These are phyloP conservation scores for Karalla daura DNA, from an alignment of 2,797 vertebrate species.

Conservation along the genomic window DNA sequence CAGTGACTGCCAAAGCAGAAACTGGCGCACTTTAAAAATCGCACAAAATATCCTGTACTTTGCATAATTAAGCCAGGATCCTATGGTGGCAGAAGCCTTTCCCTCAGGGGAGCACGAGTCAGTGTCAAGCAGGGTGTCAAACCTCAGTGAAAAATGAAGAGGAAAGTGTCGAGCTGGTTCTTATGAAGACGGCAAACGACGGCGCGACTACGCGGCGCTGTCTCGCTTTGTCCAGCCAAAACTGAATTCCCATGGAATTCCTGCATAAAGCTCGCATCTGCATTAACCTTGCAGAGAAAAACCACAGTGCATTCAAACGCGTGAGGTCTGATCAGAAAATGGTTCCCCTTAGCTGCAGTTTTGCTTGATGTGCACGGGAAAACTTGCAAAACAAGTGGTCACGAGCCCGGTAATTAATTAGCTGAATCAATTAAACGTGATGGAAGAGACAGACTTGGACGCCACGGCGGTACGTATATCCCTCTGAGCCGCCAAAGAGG, in stretches of 20 bases:
- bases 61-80: conserved; percentile 86
- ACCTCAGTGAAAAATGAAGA: conserved; percentile 76
- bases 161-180: conserved; percentile 70
- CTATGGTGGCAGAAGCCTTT: conserved; percentile 81
- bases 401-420: conserved; percentile 71
- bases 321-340: conserved; percentile 8
- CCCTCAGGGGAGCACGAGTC: conserved; percentile 77
- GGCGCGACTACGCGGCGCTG: conserved; percentile 45
- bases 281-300: conserved; percentile 16
- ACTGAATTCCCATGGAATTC: conserved; percentile 29
- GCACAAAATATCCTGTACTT: conserved; percentile 86
- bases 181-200: conserved; percentile 57
- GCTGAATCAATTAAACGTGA: conserved; percentile 69
- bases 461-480: conserved; percentile 51
- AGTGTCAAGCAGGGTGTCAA: conserved; percentile 80
- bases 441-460: conserved; percentile 57
- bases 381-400: conserved; percentile 52
- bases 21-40: conserved; percentile 82
- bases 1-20: conserved; percentile 82
- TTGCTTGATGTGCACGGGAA: conserved; percentile 24
- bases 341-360: conserved; percentile 10
- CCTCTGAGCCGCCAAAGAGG: conserved; percentile 50
- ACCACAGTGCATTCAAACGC: conserved; percentile 11
- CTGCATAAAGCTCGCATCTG: conserved; percentile 1
- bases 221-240: conserved; percentile 49